Percentiles rank a stretch among this genome's conserved stretches.
phyloP scores from a whole-genome alignment of 2,113 vertebrate genomes.

The Ammospiza caudacuta region DNA sequence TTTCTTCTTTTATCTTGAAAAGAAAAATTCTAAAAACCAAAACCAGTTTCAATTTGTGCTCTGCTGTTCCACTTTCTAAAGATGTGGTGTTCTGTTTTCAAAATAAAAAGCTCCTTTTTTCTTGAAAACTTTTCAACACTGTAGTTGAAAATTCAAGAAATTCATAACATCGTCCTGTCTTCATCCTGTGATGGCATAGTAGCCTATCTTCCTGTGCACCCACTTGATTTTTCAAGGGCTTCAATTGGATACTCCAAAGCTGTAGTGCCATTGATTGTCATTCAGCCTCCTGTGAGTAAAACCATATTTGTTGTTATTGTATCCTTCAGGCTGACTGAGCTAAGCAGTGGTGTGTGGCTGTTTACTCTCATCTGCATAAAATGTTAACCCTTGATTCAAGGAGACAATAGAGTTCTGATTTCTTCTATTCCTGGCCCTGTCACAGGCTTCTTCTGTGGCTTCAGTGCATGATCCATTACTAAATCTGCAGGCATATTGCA shows the following conservation, averaged over 20 bases:
- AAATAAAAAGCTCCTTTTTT: neutral
- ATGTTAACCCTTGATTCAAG: neutral
- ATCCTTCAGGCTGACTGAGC: neutral
- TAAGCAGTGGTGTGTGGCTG: neutral
- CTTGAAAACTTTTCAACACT: neutral
- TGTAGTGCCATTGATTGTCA: neutral
- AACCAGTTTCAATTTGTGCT: neutral
- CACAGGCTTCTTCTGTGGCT: neutral
- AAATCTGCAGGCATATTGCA: neutral
- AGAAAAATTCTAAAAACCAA: neutral
- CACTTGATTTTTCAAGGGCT: slow-evolving; percentile 31
- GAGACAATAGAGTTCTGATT: neutral
- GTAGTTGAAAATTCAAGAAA: neutral
- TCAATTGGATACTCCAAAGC: neutral
- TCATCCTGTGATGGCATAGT: neutral
- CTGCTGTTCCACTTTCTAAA: neutral
- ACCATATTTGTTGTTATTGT: neutral
- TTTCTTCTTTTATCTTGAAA: neutral
- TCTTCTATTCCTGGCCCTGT: neutral
- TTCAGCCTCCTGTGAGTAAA: neutral
- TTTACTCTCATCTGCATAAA: neutral
- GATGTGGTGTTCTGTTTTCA: neutral
- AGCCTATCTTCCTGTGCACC: neutral
- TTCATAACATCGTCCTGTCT: neutral
- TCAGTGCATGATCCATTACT: neutral